Percentiles rank a stretch among this genome's conserved stretches.
These are phyloP conservation scores for Macquaria ambigua DNA, from an alignment of 2,113 vertebrate genomes.

Conservation along the genomic window DNA sequence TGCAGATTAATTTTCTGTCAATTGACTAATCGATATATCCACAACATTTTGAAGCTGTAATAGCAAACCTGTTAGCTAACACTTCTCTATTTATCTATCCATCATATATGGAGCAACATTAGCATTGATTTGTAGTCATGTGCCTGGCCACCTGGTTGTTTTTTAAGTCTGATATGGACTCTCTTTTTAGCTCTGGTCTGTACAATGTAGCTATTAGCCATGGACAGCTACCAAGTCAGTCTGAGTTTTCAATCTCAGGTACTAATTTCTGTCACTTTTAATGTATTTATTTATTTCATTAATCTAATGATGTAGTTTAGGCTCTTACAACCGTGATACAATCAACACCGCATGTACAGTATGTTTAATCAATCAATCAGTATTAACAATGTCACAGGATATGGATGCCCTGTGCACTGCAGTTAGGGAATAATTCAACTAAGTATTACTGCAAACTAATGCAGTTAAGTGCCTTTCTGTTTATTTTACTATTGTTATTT, in stretches of 20 bases:
- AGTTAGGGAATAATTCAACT: not conserved
- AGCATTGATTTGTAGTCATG: too few relatives aligned
- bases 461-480: not conserved
- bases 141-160: too few relatives aligned
- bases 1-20: too few relatives aligned
- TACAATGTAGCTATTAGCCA: not conserved
- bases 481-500: not conserved
- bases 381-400: too few relatives aligned
- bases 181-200: not conserved
- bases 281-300: not conserved
- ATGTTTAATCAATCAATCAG: too few relatives aligned
- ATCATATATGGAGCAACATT: too few relatives aligned
- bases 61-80: too few relatives aligned
- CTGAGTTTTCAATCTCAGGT: not conserved
- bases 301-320: not conserved
- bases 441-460: not conserved
- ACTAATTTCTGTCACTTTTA: not conserved
- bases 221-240: not conserved
- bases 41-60: too few relatives aligned
- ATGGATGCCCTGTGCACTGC: not conserved
- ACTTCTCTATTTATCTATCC: too few relatives aligned
- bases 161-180: not conserved
- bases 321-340: not conserved
- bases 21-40: too few relatives aligned
- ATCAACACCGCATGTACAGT: too few relatives aligned